Percentiles rank a stretch among this genome's conserved stretches.
phyloP scores from a whole-genome alignment of 2,113 vertebrate species.

The Daphoenositta chrysoptera region DNA sequence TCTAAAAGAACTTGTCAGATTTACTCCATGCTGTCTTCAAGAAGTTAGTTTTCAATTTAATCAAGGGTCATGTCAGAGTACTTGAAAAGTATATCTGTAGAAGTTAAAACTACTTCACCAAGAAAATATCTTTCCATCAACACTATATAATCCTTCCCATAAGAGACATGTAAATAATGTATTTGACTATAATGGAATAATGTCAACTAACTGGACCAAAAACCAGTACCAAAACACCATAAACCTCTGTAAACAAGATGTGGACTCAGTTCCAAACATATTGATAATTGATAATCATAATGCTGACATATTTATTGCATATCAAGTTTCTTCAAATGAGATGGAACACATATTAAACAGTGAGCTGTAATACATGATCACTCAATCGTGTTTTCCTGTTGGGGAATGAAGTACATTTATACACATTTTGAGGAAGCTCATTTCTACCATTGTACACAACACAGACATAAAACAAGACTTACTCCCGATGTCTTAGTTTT shows the following conservation, averaged over 20 bases:
- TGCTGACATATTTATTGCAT: not conserved
- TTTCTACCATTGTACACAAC: not conserved
- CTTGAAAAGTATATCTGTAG: not conserved
- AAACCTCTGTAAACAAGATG: rapidly evolving
- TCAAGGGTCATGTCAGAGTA: not conserved
- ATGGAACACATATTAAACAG: not conserved
- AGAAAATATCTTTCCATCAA: not conserved
- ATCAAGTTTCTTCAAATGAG: not conserved
- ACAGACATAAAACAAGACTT: not conserved
- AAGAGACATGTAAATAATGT: not conserved
- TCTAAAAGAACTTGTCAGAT: not conserved
- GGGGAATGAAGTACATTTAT: not conserved
- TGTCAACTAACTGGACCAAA: not conserved
- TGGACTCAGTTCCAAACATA: not conserved
- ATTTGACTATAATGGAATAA: not conserved
- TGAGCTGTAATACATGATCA: not conserved
- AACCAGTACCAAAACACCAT: not conserved
- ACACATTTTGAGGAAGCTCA: not conserved
- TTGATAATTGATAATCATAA: not conserved
- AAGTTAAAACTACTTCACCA: not conserved
- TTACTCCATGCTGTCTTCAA: not conserved
- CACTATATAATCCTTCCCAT: not conserved
- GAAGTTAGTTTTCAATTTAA: not conserved
- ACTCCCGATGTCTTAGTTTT: not conserved
- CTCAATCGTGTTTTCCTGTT: not conserved